A percentile compares a stretch with the other conserved stretches of the same genome.
Evolutionary conservation across 2,888 invertebrate species (phyloP).

Genomic region (Agriopis marginaria): DNA sequence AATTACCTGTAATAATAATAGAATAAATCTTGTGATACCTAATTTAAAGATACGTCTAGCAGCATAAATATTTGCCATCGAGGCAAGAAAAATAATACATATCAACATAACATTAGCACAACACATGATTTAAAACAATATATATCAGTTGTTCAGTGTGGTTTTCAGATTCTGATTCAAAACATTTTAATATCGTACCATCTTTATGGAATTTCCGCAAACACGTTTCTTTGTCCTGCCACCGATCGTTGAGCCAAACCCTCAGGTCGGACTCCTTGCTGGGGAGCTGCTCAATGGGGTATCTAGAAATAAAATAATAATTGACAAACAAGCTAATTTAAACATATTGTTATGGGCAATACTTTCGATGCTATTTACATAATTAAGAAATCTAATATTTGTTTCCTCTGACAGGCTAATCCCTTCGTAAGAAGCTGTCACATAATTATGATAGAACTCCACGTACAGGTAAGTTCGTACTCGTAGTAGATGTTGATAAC

Average conservation of each 20-base stretch:
- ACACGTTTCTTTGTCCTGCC: slow-evolving; percentile 88
- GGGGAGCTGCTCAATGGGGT: slow-evolving; percentile 87
- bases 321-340: neutral
- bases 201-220: slow-evolving; percentile 86
- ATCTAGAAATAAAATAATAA: slow-evolving; percentile 68
- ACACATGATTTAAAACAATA: neutral
- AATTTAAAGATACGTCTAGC: too few relatives aligned
- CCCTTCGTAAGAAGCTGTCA: too few relatives aligned
- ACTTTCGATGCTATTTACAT: too few relatives aligned
- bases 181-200: slow-evolving; percentile 59
- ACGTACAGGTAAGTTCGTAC: too few relatives aligned
- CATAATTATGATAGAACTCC: too few relatives aligned
- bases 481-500: too few relatives aligned
- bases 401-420: too few relatives aligned
- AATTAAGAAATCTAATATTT: too few relatives aligned
- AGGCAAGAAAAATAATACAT: neutral
- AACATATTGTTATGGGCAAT: neutral
- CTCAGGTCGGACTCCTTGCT: slow-evolving; percentile 84
- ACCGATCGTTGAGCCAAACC: slow-evolving; percentile 88
- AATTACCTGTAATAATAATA: slow-evolving; percentile 68
- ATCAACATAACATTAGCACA: neutral
- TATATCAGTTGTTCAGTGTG: too few relatives aligned
- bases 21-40: slow-evolving; percentile 36
- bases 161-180: too few relatives aligned
- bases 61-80: too few relatives aligned